Evolutionary conservation across 1,140 invertebrate genomes (phyloP).

Genomic region (Babylonia areolata): DNA sequence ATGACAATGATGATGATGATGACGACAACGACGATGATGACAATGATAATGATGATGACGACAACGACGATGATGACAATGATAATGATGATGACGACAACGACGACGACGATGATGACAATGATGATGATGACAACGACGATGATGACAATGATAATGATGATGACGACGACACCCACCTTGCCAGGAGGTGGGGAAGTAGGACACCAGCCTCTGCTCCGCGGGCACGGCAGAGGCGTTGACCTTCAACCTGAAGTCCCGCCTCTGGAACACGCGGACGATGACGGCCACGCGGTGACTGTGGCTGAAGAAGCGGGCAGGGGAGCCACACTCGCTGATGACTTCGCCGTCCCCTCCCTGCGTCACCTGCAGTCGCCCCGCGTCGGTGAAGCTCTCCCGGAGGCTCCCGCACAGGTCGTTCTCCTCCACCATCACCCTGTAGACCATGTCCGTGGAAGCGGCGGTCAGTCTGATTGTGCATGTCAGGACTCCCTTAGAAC

Average conservation of each 20-base stretch:
- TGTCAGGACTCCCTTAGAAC: background rate
- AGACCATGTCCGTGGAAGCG: background rate
- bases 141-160: too few relatives aligned
- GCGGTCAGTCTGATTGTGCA: background rate
- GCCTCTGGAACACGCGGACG: background rate
- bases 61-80: too few relatives aligned
- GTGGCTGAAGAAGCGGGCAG: background rate
- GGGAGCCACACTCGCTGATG: background rate
- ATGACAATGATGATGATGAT: too few relatives aligned
- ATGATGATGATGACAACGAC: too few relatives aligned
- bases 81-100: too few relatives aligned
- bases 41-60: too few relatives aligned
- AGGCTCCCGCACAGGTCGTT: background rate
- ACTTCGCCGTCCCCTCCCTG: background rate
- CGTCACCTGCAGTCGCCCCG: background rate
- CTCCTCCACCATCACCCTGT: background rate
- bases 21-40: too few relatives aligned
- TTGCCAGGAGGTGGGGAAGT: background rate
- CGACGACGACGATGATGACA: too few relatives aligned
- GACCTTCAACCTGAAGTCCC: background rate
- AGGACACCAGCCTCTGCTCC: background rate
- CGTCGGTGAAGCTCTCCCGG: background rate
- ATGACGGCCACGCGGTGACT: background rate
- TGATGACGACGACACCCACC: too few relatives aligned
- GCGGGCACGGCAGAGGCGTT: background rate